Percentiles rank a stretch among this genome's conserved stretches.
phyloP scores from a whole-genome alignment of 2,797 vertebrate species.

The Trichosurus vulpecula region DNA sequence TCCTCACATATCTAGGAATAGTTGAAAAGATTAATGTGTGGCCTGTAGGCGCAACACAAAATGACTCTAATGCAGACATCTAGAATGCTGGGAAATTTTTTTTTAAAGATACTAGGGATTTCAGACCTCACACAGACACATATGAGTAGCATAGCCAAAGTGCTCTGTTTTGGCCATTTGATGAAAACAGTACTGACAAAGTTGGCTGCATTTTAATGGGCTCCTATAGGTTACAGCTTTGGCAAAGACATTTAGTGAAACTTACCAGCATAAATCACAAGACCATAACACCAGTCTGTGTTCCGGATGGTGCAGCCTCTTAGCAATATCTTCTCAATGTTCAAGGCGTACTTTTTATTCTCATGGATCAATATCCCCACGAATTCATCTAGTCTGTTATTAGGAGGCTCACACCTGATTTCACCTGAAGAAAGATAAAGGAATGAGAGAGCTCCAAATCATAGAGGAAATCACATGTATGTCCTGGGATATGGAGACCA shows the following conservation, averaged over 20 bases:
- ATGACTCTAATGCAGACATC: conserved; percentile 16
- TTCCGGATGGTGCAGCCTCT: conserved; percentile 95
- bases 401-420: conserved; percentile 92
- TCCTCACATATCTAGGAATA: conserved; percentile 11
- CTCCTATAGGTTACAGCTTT: not conserved
- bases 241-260: conserved; percentile 13
- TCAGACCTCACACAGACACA: not conserved
- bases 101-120: not conserved
- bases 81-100: not conserved
- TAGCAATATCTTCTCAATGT: conserved; percentile 93
- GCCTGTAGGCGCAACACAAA: conserved; percentile 48
- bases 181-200: conserved; percentile 22
- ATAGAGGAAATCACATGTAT: conserved; percentile 9
- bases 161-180: not conserved
- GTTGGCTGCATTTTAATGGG: not conserved
- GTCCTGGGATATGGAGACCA: not conserved
- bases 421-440: conserved; percentile 86
- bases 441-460: not conserved
- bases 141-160: not conserved
- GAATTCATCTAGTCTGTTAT: conserved; percentile 94
- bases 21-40: conserved; percentile 23
- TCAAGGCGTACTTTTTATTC: conserved; percentile 86
- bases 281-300: conserved; percentile 96
- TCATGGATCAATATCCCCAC: conserved; percentile 87
- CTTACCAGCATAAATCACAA: conserved; percentile 95